phyloP scores from a whole-genome alignment of 2,113 vertebrate genomes.

The Erythrocebus patas region DNA sequence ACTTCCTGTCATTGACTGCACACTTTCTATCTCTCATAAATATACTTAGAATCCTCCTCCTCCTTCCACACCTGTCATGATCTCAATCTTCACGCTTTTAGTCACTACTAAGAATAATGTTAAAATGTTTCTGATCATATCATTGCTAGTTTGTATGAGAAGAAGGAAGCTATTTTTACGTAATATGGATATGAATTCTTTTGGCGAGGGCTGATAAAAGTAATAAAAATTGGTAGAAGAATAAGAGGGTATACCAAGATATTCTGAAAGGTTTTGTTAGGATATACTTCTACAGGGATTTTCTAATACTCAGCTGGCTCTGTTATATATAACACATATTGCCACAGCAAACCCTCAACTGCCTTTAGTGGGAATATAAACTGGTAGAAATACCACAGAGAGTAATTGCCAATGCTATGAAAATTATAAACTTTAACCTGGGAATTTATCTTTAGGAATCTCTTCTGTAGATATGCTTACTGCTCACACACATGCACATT shows the following conservation, averaged over 20 bases:
- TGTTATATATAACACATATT: neutral
- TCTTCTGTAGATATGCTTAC: neutral
- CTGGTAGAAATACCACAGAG: fast-evolving
- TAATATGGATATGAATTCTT: too few species aligned
- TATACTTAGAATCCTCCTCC: constrained; percentile 50
- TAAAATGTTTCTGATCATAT: neutral
- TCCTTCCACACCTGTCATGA: constrained; percentile 14
- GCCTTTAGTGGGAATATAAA: neutral
- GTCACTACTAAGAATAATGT: constrained; percentile 34
- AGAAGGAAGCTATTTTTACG: neutral
- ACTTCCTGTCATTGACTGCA: constrained; percentile 57
- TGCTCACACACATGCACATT: neutral
- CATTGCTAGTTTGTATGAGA: neutral
- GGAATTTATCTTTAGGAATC: neutral
- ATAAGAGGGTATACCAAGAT: neutral
- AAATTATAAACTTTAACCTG: neutral
- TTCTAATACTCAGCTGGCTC: neutral
- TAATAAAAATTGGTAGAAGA: neutral
- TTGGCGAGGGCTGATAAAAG: too few species aligned
- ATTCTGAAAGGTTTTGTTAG: neutral
- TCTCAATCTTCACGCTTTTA: neutral
- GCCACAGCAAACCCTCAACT: neutral
- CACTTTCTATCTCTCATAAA: constrained; percentile 44
- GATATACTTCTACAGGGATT: neutral
- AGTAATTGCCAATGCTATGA: neutral